Evolutionary conservation across 2,888 invertebrate genomes (phyloP).

Genomic region (Hofmannophila pseudospretella): DNA sequence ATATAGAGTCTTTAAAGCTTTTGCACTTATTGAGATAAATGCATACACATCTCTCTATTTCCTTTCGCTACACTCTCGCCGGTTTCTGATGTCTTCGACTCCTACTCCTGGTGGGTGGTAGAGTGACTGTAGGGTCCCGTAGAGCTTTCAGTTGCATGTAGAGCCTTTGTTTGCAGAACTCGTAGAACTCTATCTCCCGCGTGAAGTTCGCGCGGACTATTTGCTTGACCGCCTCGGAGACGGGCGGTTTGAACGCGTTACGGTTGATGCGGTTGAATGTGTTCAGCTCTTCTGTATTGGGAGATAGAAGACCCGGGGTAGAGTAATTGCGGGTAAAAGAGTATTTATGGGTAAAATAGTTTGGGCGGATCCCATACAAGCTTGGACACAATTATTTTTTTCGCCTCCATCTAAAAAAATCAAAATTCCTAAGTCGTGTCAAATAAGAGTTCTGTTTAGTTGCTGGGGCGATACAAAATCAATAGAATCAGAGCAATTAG

Average conservation of each 20-base stretch:
- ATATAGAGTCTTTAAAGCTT: conserved; percentile 3
- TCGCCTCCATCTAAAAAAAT: too few species aligned
- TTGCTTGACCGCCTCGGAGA: conserved; percentile 90
- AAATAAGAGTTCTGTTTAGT: too few species aligned
- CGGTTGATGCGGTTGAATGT: conserved; percentile 88
- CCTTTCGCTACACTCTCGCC: conserved; percentile 22
- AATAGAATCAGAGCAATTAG: too few species aligned
- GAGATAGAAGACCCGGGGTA: conserved; percentile 8
- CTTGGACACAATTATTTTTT: too few species aligned
- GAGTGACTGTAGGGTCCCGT: conserved; percentile 65
- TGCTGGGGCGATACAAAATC: too few species aligned
- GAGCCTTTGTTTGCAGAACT: conserved; percentile 91
- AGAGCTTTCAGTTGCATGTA: conserved; percentile 88
- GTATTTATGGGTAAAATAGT: conserved; percentile 1
- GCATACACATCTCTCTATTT: conserved; percentile 5
- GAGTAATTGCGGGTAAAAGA: conserved; percentile 7
- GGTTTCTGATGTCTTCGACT: conserved; percentile 29
- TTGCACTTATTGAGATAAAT: conserved; percentile 7
- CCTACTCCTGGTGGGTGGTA: conserved; percentile 35
- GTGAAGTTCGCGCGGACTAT: conserved; percentile 92
- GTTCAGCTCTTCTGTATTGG: conserved; percentile 83
- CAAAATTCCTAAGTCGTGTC: too few species aligned
- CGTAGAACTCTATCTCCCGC: conserved; percentile 93
- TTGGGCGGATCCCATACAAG: too few species aligned
- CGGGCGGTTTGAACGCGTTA: conserved; percentile 92